Conservation (phyloP, 2,888 invertebrate species). For the Campaea margaritaria region DNA sequence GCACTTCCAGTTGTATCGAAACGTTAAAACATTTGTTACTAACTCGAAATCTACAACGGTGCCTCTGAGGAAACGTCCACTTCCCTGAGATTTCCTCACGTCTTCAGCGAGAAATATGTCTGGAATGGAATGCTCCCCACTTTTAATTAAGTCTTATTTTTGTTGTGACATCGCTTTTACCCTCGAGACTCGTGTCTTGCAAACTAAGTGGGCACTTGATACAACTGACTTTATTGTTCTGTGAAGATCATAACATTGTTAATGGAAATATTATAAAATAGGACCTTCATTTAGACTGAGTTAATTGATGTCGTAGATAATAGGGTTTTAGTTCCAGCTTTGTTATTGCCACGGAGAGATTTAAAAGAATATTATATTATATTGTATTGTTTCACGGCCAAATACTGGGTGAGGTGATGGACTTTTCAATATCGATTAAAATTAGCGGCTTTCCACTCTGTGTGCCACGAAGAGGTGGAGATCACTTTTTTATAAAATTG, state of each 20-base stretch:
- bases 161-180: slow-evolving; percentile 54
- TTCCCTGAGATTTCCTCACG: slow-evolving; percentile 53
- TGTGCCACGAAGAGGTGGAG: too few relatives aligned
- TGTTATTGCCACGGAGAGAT: too few relatives aligned
- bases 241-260: background rate
- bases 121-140: slow-evolving; percentile 54
- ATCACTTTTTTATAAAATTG: too few relatives aligned
- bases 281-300: background rate
- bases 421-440: too few relatives aligned
- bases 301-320: too few relatives aligned
- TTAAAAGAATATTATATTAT: too few relatives aligned
- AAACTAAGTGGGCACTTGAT: slow-evolving; percentile 52
- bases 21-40: slow-evolving; percentile 73
- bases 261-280: background rate
- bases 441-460: too few relatives aligned
- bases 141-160: slow-evolving; percentile 71
- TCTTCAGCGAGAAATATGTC: slow-evolving; percentile 50
- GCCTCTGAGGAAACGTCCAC: slow-evolving; percentile 51
- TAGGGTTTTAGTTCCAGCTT: too few relatives aligned
- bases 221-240: slow-evolving; percentile 2
- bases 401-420: too few relatives aligned
- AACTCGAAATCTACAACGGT: slow-evolving; percentile 62
- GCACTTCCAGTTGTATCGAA: slow-evolving; percentile 75
- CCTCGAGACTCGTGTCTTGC: slow-evolving; percentile 62
- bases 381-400: too few relatives aligned